Percentiles rank a stretch among this genome's conserved stretches.
Conservation (phyloP, 2,113 vertebrate genomes). For the Tricholaema leucomelas region DNA sequence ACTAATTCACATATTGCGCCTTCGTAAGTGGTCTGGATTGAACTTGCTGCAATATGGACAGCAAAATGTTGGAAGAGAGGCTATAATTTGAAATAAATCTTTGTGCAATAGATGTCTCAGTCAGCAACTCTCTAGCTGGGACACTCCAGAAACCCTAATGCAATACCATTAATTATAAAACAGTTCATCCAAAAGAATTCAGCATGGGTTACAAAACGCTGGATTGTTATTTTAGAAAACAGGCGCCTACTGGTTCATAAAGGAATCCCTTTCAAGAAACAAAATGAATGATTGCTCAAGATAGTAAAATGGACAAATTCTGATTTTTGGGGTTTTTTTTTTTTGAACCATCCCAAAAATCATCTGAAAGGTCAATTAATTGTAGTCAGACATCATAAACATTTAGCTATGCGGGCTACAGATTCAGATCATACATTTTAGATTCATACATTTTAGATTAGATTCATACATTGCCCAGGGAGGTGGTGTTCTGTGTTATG, state of each 20-base stretch:
- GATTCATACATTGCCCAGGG: too few species aligned
- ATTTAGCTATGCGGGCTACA: neutral
- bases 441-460: too few species aligned
- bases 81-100: conserved; percentile 31
- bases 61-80: neutral
- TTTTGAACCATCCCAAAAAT: conserved; percentile 12
- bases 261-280: conserved; percentile 60
- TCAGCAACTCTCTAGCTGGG: conserved; percentile 8
- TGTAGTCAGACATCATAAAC: conserved; percentile 18
- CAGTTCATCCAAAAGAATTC: conserved; percentile 55
- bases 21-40: neutral
- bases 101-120: conserved; percentile 26
- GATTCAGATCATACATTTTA: neutral
- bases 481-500: too few species aligned
- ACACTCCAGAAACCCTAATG: conserved; percentile 23
- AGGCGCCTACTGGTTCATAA: conserved; percentile 56
- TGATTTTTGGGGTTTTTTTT: neutral
- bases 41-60: neutral
- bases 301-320: conserved; percentile 35
- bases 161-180: conserved; percentile 49
- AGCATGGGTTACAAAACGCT: conserved; percentile 44
- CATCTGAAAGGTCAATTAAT: conserved; percentile 45
- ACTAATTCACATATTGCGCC: neutral
- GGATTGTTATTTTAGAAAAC: conserved; percentile 43
- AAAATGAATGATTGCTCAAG: conserved; percentile 58